Conservation (phyloP, 2,113 vertebrate species). For the Passer montanus region DNA sequence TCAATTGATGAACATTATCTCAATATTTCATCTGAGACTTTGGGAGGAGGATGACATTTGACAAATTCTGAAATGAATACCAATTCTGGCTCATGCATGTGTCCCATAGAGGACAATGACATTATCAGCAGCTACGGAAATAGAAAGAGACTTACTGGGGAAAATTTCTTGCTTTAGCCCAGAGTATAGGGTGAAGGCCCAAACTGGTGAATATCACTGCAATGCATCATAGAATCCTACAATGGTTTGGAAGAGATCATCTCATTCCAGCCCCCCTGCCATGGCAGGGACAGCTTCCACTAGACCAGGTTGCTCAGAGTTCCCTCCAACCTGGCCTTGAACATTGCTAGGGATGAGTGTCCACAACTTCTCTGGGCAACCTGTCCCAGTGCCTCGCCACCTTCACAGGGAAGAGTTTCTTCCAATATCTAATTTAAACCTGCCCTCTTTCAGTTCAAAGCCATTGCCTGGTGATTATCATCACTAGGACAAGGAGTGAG, state of each 20-base stretch:
- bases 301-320: background rate
- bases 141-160: background rate
- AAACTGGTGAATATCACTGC: background rate
- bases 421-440: background rate
- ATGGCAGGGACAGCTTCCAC: background rate
- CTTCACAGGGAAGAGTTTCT: background rate
- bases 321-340: background rate
- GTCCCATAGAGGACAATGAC: background rate
- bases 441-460: background rate
- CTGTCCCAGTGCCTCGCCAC: background rate
- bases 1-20: background rate
- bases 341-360: background rate
- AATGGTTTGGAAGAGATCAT: background rate
- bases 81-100: background rate
- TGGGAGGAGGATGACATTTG: background rate
- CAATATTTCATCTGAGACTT: background rate
- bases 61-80: background rate
- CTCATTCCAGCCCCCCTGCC: background rate
- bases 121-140: background rate
- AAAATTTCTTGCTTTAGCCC: background rate
- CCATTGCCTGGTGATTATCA: background rate
- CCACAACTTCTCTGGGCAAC: background rate
- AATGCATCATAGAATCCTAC: background rate
- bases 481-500: background rate
- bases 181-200: background rate